Conservation (phyloP, 2,797 vertebrate species). For the Lycodopsis pacificus region DNA sequence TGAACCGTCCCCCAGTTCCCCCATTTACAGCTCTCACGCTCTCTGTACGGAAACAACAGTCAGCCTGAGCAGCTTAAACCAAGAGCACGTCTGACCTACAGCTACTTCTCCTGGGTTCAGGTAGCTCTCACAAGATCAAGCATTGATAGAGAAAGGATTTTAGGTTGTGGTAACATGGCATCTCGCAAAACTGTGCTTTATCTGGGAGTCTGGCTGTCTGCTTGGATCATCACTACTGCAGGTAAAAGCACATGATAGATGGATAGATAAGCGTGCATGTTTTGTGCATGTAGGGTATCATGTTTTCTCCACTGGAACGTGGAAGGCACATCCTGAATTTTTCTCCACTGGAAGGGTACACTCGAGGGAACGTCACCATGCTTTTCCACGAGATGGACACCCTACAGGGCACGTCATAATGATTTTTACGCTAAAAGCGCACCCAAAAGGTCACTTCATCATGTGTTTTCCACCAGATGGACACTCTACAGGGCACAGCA, state of each 20-base stretch:
- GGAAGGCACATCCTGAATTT: neutral
- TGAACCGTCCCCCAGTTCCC: conserved; percentile 33
- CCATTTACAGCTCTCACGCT: conserved; percentile 17
- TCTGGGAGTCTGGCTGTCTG: conserved; percentile 47
- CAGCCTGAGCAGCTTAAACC: neutral
- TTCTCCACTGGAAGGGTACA: neutral
- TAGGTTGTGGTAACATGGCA: conserved; percentile 30
- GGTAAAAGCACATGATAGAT: conserved; percentile 49
- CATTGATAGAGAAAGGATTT: neutral
- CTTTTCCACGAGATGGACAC: neutral
- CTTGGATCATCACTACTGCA: conserved; percentile 35
- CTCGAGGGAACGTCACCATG: neutral
- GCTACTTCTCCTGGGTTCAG: neutral
- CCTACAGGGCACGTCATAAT: too few species aligned
- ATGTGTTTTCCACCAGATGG: neutral
- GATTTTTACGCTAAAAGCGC: too few species aligned
- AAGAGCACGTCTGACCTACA: neutral
- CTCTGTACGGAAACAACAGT: conserved; percentile 1
- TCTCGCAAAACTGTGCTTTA: conserved; percentile 27
- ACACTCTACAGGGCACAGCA: neutral
- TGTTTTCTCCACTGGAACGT: neutral
- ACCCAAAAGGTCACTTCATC: too few species aligned
- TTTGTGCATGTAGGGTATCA: neutral
- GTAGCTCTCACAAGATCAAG: neutral
- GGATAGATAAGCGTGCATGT: neutral